phyloP scores from a whole-genome alignment of 2,797 vertebrate genomes.

The Vespertilio murinus region DNA sequence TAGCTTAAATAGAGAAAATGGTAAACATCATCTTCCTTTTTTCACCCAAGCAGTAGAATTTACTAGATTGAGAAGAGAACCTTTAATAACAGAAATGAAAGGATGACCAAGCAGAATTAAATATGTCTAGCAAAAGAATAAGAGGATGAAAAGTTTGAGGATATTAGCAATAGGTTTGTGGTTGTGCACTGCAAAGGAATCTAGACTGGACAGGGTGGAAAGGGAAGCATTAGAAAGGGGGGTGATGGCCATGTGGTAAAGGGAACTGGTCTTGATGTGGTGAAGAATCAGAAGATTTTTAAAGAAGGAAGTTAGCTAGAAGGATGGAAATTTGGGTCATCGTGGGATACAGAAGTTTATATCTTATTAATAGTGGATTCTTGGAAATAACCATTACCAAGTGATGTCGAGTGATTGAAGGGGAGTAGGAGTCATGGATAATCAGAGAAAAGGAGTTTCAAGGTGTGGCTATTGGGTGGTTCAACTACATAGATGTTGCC shows the following conservation, averaged over 20 bases:
- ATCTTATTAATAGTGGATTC: neutral
- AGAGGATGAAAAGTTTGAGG: neutral
- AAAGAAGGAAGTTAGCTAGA: neutral
- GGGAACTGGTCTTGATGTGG: neutral
- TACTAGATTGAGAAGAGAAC: neutral
- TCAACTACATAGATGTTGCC: neutral
- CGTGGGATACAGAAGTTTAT: neutral
- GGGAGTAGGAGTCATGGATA: neutral
- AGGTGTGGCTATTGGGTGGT: neutral
- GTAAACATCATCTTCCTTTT: neutral
- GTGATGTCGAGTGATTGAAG: neutral
- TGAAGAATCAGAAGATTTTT: neutral
- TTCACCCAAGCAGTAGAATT: neutral
- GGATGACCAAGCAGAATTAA: neutral
- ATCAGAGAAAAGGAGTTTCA: neutral
- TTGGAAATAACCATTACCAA: neutral
- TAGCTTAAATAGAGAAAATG: neutral
- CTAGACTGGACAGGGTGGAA: neutral
- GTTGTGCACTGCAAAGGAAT: neutral
- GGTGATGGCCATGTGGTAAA: accelerated
- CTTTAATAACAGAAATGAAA: neutral
- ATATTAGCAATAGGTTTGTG: neutral
- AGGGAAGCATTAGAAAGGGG: neutral
- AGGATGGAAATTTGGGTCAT: neutral
- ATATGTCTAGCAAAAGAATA: neutral